phyloP scores from a whole-genome alignment of 2,113 vertebrate species.

The Tyrannus savana region DNA sequence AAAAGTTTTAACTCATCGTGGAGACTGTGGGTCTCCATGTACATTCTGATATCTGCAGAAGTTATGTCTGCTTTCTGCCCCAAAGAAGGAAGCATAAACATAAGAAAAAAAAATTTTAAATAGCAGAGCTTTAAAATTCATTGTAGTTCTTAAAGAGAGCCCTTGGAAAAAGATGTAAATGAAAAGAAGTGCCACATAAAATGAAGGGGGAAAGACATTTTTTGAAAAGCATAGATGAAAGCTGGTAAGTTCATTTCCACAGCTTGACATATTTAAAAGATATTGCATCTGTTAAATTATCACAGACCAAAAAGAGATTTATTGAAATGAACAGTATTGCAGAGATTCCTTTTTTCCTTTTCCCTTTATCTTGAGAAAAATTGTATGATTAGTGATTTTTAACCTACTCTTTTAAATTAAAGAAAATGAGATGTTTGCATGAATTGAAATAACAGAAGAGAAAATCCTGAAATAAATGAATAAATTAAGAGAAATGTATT shows the following conservation, averaged over 20 bases:
- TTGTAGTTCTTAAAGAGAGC: not conserved
- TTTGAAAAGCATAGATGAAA: not conserved
- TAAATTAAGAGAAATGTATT: not conserved
- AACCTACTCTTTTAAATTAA: not conserved
- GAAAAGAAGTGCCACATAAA: not conserved
- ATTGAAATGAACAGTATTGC: not conserved
- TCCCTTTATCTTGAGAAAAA: not conserved
- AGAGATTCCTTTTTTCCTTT: not conserved
- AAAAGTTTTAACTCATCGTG: not conserved
- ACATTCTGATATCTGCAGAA: not conserved
- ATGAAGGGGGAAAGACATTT: not conserved
- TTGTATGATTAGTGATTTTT: not conserved
- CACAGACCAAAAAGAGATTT: not conserved
- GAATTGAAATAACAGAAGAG: not conserved
- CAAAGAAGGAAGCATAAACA: not conserved
- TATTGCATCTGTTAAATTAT: not conserved
- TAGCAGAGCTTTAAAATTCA: not conserved
- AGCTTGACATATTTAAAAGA: not conserved
- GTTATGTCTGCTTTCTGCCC: not conserved
- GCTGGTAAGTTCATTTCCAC: not conserved
- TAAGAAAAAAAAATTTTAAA: not conserved
- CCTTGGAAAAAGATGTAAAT: not conserved
- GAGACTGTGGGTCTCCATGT: not conserved
- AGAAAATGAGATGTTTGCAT: not conserved
- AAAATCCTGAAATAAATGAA: not conserved